Conservation (phyloP, 2,888 invertebrate species). For the Mythimna impura region DNA sequence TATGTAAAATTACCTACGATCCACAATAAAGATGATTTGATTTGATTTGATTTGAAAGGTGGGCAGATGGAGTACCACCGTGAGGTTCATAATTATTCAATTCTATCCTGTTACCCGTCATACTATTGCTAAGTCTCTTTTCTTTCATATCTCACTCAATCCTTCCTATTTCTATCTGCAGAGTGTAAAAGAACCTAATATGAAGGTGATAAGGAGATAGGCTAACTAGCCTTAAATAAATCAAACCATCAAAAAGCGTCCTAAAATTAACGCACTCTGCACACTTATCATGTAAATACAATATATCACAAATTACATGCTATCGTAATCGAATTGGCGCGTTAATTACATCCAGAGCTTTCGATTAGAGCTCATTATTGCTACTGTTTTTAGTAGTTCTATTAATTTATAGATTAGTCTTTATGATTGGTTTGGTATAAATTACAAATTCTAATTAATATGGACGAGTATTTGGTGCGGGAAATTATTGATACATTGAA, state of each 20-base stretch:
- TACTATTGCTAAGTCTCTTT: no score
- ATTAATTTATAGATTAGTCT: constrained; percentile 27
- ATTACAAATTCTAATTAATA: constrained; percentile 40
- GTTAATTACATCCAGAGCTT: constrained; percentile 40
- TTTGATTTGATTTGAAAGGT: no score
- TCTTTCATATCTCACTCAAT: no score
- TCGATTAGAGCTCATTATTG: constrained; percentile 35
- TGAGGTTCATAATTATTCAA: no score
- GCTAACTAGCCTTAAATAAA: neutral
- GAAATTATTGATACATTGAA: constrained; percentile 9
- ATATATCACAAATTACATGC: constrained; percentile 25
- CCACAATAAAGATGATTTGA: no score
- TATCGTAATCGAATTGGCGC: constrained; percentile 33
- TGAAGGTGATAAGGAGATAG: no score
- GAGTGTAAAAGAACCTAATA: no score
- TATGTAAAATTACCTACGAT: no score
- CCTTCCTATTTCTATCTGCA: no score
- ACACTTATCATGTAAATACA: constrained; percentile 25
- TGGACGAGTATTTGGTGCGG: neutral
- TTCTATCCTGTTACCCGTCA: no score
- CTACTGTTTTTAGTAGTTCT: constrained; percentile 30
- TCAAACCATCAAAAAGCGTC: neutral
- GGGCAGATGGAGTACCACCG: no score
- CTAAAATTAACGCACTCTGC: neutral
- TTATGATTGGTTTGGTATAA: constrained; percentile 6